Conservation (phyloP, 2,113 vertebrate species). For the Oncorhynchus mykiss region DNA sequence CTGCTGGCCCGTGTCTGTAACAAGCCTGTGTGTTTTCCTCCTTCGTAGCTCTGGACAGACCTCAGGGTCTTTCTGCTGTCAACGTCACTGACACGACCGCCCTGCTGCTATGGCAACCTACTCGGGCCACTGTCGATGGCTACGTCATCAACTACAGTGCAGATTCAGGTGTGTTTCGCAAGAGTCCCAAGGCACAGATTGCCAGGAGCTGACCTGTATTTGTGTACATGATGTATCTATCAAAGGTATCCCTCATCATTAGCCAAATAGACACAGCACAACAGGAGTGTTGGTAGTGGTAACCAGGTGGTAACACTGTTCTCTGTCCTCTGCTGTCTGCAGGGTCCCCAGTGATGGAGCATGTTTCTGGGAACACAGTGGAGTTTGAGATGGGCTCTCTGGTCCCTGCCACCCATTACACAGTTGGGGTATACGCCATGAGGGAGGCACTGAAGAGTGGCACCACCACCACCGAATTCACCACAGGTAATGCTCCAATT, state of each 20-base stretch:
- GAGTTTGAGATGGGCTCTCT: slow-evolving; percentile 84
- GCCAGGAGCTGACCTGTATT: no score
- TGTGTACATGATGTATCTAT: not conserved
- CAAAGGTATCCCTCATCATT: not conserved
- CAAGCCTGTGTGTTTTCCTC: not conserved
- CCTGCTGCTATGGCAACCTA: slow-evolving; percentile 87
- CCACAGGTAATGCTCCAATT: slow-evolving; percentile 77
- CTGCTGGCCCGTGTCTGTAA: not conserved
- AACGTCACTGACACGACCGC: slow-evolving; percentile 88
- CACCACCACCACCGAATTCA: slow-evolving; percentile 77
- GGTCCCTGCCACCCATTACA: slow-evolving; percentile 81
- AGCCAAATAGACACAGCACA: not conserved
- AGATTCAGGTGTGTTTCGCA: slow-evolving; percentile 72
- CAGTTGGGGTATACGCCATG: slow-evolving; percentile 75
- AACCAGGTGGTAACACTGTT: not conserved
- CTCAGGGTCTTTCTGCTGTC: slow-evolving; percentile 76
- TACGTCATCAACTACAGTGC: slow-evolving; percentile 85
- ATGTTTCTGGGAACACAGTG: slow-evolving; percentile 84
- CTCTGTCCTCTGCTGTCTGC: not conserved
- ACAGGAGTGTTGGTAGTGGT: not conserved
- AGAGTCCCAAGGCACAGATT: not conserved
- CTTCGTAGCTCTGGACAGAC: slow-evolving; percentile 83
- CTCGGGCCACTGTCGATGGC: slow-evolving; percentile 83
- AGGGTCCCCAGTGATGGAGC: slow-evolving; percentile 78
- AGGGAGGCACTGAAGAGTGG: slow-evolving; percentile 79